These are phyloP conservation scores for Anolis sagrei DNA, from an alignment of 2,113 vertebrate genomes.

Conservation along the genomic window DNA sequence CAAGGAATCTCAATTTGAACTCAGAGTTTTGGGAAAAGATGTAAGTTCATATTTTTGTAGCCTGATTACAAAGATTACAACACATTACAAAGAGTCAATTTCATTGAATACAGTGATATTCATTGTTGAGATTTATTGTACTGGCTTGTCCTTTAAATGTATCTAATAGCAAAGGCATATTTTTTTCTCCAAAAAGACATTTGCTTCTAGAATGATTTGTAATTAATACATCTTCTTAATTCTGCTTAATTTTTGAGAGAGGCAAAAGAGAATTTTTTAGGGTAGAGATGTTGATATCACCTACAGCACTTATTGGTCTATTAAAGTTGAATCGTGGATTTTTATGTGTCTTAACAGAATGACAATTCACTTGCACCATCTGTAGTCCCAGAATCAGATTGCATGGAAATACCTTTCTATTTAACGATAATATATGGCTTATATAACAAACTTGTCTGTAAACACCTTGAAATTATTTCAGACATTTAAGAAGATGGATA, in stretches of 20 bases:
- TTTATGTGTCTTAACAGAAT: neutral
- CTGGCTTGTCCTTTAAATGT: neutral
- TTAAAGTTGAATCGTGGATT: neutral
- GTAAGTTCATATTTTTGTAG: conserved; percentile 80
- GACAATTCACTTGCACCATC: neutral
- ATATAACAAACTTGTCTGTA: conserved; percentile 14
- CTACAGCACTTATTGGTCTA: neutral
- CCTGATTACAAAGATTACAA: neutral
- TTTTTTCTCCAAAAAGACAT: neutral
- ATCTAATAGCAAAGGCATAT: neutral
- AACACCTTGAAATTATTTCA: conserved; percentile 5
- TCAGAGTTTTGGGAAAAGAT: conserved; percentile 89
- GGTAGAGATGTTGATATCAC: neutral
- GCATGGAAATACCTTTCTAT: conserved; percentile 5
- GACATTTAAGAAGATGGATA: conserved; percentile 1
- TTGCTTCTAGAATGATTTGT: neutral
- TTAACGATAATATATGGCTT: conserved; percentile 13
- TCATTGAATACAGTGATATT: neutral
- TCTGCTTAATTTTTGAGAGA: neutral
- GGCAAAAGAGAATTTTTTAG: neutral
- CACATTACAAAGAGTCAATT: neutral
- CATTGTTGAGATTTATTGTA: too few relatives aligned
- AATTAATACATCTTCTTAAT: neutral
- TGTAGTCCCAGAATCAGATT: conserved; percentile 12
- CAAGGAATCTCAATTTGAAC: conserved; percentile 91